These are phyloP conservation scores for Dryobates pubescens DNA, from an alignment of 2,797 vertebrate genomes.

Conservation along the genomic window DNA sequence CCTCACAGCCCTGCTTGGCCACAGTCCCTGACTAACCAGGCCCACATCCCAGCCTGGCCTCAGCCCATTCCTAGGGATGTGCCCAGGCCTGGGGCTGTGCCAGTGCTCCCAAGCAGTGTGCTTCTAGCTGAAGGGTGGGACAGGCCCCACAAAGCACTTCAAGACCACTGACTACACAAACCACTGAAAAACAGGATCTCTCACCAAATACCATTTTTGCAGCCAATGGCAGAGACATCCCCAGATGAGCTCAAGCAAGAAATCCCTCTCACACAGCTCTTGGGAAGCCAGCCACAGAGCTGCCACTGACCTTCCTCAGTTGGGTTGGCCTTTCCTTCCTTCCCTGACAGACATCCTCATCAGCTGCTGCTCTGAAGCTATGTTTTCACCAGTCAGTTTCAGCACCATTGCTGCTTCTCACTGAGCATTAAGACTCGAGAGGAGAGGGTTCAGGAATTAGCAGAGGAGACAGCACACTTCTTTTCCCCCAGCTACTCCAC, in stretches of 20 bases:
- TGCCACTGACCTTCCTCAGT: not conserved
- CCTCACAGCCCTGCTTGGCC: not conserved
- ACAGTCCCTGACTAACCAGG: not conserved
- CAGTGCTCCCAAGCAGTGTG: too few relatives aligned
- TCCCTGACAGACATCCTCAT: not conserved
- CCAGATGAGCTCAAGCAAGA: not conserved
- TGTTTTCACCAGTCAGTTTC: not conserved
- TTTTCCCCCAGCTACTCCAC: not conserved
- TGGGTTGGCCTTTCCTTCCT: not conserved
- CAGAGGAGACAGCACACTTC: not conserved
- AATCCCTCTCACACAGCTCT: accelerated
- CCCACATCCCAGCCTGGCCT: not conserved
- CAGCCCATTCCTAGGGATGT: not conserved
- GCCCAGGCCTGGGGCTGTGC: not conserved
- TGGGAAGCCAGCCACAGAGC: accelerated
- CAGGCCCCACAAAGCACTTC: accelerated
- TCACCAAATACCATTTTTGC: not conserved
- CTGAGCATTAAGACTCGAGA: not conserved
- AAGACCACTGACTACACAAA: not conserved
- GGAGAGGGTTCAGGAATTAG: not conserved
- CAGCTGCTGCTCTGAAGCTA: not conserved
- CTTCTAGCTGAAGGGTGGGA: not conserved
- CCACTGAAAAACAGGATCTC: not conserved
- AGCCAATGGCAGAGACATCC: not conserved
- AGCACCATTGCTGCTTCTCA: not conserved